These are phyloP conservation scores for Ivindomyrus marchei DNA, from an alignment of 2,113 vertebrate genomes.

Conservation along the genomic window DNA sequence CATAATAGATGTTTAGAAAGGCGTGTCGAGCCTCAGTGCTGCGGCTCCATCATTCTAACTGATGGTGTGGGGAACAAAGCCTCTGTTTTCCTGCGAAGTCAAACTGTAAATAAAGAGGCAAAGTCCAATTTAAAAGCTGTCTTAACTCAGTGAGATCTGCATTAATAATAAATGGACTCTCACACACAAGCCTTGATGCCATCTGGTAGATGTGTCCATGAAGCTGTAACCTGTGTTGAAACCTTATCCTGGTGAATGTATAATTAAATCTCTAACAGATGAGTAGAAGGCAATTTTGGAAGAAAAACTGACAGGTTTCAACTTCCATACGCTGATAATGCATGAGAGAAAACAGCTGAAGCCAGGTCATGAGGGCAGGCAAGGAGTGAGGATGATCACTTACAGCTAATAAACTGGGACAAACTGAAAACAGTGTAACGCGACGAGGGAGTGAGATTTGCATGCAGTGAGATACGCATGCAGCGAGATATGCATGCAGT, in stretches of 20 bases:
- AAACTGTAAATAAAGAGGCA: constrained; percentile 52
- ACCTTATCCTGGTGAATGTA: constrained; percentile 35
- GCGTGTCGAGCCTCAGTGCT: constrained; percentile 60
- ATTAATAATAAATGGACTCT: constrained; percentile 65
- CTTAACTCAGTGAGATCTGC: constrained; percentile 44
- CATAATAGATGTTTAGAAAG: constrained; percentile 73
- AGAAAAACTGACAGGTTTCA: constrained; percentile 10
- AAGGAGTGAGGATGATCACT: neutral
- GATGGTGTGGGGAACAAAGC: constrained; percentile 55
- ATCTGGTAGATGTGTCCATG: constrained; percentile 54
- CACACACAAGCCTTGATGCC: constrained; percentile 52
- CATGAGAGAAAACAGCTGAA: neutral
- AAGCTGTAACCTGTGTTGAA: constrained; percentile 38
- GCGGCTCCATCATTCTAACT: constrained; percentile 65
- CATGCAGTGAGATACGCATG: no score
- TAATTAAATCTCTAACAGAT: constrained; percentile 4
- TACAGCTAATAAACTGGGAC: neutral
- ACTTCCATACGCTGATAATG: neutral
- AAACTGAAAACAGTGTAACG: neutral
- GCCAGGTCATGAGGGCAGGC: neutral
- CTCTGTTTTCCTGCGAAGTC: constrained; percentile 50
- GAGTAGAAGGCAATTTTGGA: neutral
- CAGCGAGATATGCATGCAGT: no score
- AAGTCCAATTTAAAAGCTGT: constrained; percentile 42
- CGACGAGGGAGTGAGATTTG: neutral